phyloP scores from a whole-genome alignment of 2,888 invertebrate species.

The Eupithecia tripunctaria region DNA sequence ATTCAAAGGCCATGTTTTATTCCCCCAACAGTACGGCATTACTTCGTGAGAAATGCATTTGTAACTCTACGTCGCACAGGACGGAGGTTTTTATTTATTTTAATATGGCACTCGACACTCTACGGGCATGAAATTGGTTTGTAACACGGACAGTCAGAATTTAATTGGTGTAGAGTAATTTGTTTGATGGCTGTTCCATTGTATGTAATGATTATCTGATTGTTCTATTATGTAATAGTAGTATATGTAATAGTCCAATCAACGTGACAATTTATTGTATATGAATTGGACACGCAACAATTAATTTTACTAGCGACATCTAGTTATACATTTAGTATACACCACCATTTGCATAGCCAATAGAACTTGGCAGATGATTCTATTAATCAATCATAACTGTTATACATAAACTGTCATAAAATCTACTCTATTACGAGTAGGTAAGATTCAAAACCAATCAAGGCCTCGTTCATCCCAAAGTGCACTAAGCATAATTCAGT shows the following conservation, averaged over 20 bases:
- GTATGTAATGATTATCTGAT: not conserved
- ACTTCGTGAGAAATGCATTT: conserved; percentile 46
- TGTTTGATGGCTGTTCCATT: not conserved
- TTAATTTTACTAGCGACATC: conserved; percentile 3
- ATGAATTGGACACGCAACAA: not conserved
- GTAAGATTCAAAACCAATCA: not conserved
- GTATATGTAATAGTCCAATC: not conserved
- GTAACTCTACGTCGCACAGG: conserved; percentile 41
- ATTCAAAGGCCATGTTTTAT: conserved; percentile 64
- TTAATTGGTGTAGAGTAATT: not conserved
- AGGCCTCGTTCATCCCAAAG: conserved; percentile 3
- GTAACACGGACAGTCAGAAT: not conserved
- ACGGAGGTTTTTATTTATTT: conserved; percentile 18
- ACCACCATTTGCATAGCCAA: not conserved
- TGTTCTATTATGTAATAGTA: no score
- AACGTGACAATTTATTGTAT: not conserved
- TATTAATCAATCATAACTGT: not conserved
- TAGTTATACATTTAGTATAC: not conserved
- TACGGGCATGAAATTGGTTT: conserved; percentile 5
- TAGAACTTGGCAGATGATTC: not conserved
- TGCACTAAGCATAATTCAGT: conserved; percentile 23
- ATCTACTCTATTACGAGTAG: not conserved
- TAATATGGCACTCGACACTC: conserved; percentile 20
- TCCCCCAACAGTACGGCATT: conserved; percentile 44
- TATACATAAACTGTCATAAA: not conserved